Conservation (phyloP, 2,888 invertebrate species). For the Torymus aiolomorphi region DNA sequence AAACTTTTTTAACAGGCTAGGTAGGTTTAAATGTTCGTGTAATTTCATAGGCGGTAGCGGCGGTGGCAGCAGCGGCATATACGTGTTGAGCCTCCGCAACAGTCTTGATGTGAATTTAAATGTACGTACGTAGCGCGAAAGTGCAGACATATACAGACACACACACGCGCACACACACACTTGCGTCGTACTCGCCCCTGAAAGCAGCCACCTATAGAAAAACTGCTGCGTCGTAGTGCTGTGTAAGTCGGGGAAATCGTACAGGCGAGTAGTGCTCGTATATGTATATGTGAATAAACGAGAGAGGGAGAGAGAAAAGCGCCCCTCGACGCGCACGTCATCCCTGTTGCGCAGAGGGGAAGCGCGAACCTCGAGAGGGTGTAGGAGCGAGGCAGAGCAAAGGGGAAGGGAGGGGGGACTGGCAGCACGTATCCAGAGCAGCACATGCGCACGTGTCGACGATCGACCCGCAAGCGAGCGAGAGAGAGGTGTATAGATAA, state of each 20-base stretch:
- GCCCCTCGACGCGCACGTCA: slow-evolving; percentile 27
- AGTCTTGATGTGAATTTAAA: slow-evolving; percentile 44
- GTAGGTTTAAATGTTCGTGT: not conserved
- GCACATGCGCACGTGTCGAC: slow-evolving; percentile 66
- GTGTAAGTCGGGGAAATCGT: not conserved
- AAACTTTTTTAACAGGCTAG: not conserved
- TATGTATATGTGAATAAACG: not conserved
- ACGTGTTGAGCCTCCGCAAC: slow-evolving; percentile 51
- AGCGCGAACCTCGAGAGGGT: slow-evolving; percentile 30
- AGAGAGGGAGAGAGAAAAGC: not conserved
- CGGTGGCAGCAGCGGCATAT: not conserved
- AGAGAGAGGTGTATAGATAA: not conserved
- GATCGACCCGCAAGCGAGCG: slow-evolving; percentile 62
- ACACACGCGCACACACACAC: too few relatives aligned
- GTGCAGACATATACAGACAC: not conserved
- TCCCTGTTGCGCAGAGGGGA: slow-evolving; percentile 53
- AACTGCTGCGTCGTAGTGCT: too few relatives aligned
- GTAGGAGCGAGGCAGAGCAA: slow-evolving; percentile 44
- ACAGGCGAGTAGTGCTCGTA: not conserved
- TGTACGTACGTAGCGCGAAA: slow-evolving; percentile 12
- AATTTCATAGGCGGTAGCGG: not conserved
- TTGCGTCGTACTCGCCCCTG: too few relatives aligned
- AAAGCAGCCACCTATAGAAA: too few relatives aligned
- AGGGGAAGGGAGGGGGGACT: not conserved
- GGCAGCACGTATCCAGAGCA: slow-evolving; percentile 23